Base-by-base conservation (phyloP, 1,140 invertebrate species). In the Trichonephila inaurata region DNA sequence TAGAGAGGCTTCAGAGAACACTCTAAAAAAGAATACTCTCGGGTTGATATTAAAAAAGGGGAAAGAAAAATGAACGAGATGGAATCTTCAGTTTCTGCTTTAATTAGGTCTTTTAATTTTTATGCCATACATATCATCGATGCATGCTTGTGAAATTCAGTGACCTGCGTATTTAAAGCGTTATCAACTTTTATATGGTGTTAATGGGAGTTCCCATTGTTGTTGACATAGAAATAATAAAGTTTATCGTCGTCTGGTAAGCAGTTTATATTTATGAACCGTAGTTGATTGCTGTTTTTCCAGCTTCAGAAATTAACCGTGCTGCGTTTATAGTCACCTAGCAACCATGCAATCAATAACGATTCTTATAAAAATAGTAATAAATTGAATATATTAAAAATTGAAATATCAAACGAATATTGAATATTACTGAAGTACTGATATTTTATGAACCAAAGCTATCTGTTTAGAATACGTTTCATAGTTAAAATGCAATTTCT, bases 41-140 rank as follows among this genome's bases (percentile, higher is more conserved):
- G 28, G 18, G 24, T 24, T 83, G 12, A 61, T 85, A 61, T 61
- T 51, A 12, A 85, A 58, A 24, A 28, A 21, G 24, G 21, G 14
- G 16, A 33, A 21, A 24, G 21, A 61, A n/a, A 58, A 77, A 77
- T 28, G 18, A 33, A 24, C n/a, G 24, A 85, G 83, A 85, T 85
- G 44, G 83, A 51, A 85, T 85, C 83, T 85, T 60, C 19, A 33
- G 51, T 60, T 85, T 60, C n/a, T 16, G 3, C 44, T 85, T 85
- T 85, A 85, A 85, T 85, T 85, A 85, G 83, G 21, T 85, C n/a
- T 85, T 85, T 61, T 58, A 60, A 61, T 60, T 85, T 85, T 85
- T 85, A 21, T 61, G 51, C 51, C n/a, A 24, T 51, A n/a, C 83
- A 4, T 60, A 61, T 60, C 33, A 10, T 10, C 72, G 62, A 18